These are phyloP conservation scores for Helicoverpa assulta DNA, from an alignment of 2,888 invertebrate species.

Conservation along the genomic window DNA sequence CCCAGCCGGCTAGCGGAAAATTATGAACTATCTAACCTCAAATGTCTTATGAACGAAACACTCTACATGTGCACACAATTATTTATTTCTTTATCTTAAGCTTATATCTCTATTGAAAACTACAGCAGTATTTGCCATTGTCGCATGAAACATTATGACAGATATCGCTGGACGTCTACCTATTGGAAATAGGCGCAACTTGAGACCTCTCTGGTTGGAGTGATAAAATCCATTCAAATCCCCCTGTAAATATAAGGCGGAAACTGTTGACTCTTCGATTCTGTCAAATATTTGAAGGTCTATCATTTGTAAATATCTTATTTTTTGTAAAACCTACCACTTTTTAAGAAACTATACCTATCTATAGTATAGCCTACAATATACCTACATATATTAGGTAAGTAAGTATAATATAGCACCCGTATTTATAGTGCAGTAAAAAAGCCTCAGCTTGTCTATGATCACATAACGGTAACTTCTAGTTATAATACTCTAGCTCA, in stretches of 20 bases:
- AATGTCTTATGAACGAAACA: conserved; percentile 71
- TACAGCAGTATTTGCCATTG: conserved; percentile 22
- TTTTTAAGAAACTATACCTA: no score
- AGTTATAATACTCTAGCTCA: conserved; percentile 47
- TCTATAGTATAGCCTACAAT: no score
- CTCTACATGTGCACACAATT: conserved; percentile 46
- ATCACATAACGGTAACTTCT: conserved; percentile 48
- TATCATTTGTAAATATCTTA: neutral
- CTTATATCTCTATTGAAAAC: conserved; percentile 25
- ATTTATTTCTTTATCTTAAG: conserved; percentile 41
- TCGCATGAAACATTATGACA: neutral
- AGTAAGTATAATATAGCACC: no score
- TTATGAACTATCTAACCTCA: conserved; percentile 81
- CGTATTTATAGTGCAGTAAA: conserved; percentile 12
- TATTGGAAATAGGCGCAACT: neutral
- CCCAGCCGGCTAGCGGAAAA: conserved; percentile 75
- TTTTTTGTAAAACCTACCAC: neutral
- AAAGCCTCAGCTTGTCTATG: conserved; percentile 39
- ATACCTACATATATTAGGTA: no score
- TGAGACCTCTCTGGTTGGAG: neutral
- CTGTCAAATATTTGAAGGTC: no score
- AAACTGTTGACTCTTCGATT: no score
- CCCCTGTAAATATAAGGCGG: no score
- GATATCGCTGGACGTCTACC: neutral
- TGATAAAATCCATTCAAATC: neutral